Evolutionary conservation across 1,140 invertebrate species (phyloP), one percentile per base, ranked within the genome.

Genomic region (Aphaenogaster rudis): DNA sequence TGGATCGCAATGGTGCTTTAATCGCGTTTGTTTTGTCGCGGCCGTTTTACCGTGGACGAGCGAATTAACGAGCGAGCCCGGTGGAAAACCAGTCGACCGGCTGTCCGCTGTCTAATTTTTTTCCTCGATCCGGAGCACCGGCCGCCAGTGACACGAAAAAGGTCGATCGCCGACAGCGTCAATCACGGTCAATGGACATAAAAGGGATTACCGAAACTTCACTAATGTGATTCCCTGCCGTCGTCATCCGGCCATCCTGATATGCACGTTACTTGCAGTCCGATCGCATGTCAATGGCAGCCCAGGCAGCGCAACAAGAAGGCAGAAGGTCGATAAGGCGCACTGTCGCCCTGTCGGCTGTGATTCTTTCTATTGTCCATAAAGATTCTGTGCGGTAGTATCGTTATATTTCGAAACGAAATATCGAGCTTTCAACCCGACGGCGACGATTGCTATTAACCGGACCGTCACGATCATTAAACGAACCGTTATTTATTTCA

Each of bases 131-230:
- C 69, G 52, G 52, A 36, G 48, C 50, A 69, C 42, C 39, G n/a
- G 54, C n/a, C 64, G 57, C 8, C 42, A 57, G 80, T 84, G 80
- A 84, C 69, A 63, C 69, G 80, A 63, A 76, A 79, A 90, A 90
- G 87, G 80, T 86, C 86, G 89, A 90, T 90, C 88, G 89, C 86
- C 90, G 89, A 66, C 80, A 84, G 64, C 88, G 90, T 91, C 88
- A 86, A 84, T 90, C 90, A 88, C 81, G 67, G 48, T 33, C 82
- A 57, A 48, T 57, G 64, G 89, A 88, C 81, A 81, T 91, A 91
- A 91, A 91, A 91, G 90, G 80, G 90, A 91, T 91, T 91, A 91
- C 85, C 90, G 90, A 91, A 91, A 91, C 90, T 88, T 91, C 90
- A 89, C 90, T 91, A 91, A 91, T 91, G 88, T 91, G 90, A 91